Evolutionary conservation across 2,113 vertebrate species (phyloP).

Genomic region (Oenanthe melanoleuca): DNA sequence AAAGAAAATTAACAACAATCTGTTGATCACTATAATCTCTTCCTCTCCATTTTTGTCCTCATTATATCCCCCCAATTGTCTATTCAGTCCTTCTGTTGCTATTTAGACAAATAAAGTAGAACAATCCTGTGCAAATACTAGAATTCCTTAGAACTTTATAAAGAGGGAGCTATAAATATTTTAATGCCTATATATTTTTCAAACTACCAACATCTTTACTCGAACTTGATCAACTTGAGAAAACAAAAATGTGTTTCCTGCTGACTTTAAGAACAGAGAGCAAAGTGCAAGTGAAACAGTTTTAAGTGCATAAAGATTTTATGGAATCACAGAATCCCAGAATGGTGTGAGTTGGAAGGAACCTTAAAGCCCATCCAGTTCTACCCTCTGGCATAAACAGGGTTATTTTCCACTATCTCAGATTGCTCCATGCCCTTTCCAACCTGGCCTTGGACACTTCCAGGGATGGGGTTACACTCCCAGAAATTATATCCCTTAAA

Average conservation of each 20-base stretch:
- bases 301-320: background rate
- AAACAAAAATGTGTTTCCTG: background rate
- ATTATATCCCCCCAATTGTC: background rate
- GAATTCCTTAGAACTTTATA: background rate
- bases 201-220: background rate
- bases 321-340: background rate
- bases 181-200: background rate
- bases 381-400: background rate
- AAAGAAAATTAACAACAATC: background rate
- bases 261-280: background rate
- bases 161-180: background rate
- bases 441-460: background rate
- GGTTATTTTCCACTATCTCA: background rate
- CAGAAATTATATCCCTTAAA: background rate
- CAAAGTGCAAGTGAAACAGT: background rate
- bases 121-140: background rate
- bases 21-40: background rate
- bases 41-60: background rate
- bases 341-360: background rate
- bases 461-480: background rate
- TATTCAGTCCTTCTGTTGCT: background rate
- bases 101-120: background rate
- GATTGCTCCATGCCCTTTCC: accelerated
- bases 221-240: background rate
- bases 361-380: accelerated